A percentile compares a stretch with the other conserved stretches of the same genome.
Evolutionary conservation across 2,797 vertebrate species (phyloP).

Genomic region (Odontamblyopus rebecca): DNA sequence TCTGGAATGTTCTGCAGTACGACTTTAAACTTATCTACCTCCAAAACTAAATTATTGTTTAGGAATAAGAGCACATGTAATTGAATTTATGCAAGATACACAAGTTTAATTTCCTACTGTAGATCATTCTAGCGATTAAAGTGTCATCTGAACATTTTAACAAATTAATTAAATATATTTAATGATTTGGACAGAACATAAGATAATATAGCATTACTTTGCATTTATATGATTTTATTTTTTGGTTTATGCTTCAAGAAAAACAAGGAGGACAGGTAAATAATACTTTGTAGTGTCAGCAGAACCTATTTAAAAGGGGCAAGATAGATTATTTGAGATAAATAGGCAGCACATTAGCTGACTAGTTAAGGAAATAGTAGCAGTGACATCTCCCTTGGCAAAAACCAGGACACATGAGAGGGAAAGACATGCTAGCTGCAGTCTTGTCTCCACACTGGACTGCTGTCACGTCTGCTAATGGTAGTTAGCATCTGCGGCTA

Average conservation of each 20-base stretch:
- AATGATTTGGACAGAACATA: no score
- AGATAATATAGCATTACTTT: no score
- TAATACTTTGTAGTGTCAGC: not conserved
- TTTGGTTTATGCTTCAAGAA: not conserved
- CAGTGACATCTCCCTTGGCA: conserved; percentile 53
- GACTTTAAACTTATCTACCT: no score
- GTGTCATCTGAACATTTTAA: no score
- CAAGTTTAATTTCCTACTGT: no score
- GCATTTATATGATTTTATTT: no score
- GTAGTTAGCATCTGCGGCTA: conserved; percentile 46
- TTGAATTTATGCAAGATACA: no score
- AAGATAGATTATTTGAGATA: not conserved
- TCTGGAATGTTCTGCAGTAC: no score
- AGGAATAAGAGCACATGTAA: no score
- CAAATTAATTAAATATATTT: no score
- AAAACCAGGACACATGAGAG: conserved; percentile 60
- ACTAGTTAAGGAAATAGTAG: conserved; percentile 35
- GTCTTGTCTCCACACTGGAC: conserved; percentile 39
- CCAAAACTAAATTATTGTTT: no score
- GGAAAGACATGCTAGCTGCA: conserved; percentile 39
- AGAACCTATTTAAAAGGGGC: not conserved
- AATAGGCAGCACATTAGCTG: conserved; percentile 19
- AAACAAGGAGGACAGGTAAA: not conserved
- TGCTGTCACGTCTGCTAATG: conserved; percentile 64
- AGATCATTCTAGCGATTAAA: no score